phyloP scores from a whole-genome alignment of 2,113 vertebrate genomes.

The Podarcis raffonei region DNA sequence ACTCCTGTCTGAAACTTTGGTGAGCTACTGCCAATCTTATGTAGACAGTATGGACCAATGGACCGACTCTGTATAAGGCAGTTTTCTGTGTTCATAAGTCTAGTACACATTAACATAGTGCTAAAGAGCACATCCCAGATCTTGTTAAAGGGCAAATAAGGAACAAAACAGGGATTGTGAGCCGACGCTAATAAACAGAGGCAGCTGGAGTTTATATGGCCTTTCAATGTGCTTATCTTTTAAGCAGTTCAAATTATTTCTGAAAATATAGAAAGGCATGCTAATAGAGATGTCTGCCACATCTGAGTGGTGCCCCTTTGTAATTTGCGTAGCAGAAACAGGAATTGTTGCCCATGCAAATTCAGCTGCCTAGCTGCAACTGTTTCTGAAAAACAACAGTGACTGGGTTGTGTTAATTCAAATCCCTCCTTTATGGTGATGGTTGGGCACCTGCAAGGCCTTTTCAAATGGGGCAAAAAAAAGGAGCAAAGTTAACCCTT shows the following conservation, averaged over 20 bases:
- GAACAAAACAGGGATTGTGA: background rate
- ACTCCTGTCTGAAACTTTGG: too few species aligned
- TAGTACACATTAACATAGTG: too few species aligned
- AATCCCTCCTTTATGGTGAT: background rate
- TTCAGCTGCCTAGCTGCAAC: background rate
- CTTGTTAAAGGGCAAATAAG: background rate
- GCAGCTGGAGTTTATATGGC: background rate
- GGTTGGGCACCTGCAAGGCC: background rate
- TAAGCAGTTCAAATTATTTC: background rate
- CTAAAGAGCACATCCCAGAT: background rate
- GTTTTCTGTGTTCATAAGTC: too few species aligned
- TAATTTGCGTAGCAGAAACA: background rate
- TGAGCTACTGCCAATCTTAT: too few species aligned
- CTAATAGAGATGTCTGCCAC: background rate
- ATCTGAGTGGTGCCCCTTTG: background rate
- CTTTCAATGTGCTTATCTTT: background rate
- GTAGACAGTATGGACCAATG: too few species aligned
- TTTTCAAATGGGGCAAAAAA: background rate
- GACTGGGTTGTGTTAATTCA: constrained; percentile 5
- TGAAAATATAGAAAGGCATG: background rate
- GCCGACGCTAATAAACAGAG: background rate
- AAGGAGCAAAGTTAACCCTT: background rate
- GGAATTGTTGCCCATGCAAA: background rate
- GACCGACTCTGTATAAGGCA: too few species aligned
- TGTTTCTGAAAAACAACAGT: background rate